Percentiles rank a stretch among this genome's conserved stretches.
Evolutionary conservation across 2,888 invertebrate genomes (phyloP).

Genomic region (Macaria notata): DNA sequence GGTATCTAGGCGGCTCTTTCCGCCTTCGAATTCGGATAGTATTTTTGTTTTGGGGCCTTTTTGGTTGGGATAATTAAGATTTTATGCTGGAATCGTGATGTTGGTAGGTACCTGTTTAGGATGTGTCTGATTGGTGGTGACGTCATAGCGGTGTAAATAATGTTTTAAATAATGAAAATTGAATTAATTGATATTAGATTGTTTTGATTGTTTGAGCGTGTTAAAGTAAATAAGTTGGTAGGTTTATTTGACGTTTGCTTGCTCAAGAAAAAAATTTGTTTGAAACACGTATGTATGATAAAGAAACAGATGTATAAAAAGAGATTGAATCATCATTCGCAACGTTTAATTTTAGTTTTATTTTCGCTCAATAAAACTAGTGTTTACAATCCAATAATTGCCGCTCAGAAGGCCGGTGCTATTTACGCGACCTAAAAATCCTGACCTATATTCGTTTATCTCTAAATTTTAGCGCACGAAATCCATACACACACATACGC

Average conservation of each 20-base stretch:
- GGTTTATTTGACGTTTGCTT: too few relatives aligned
- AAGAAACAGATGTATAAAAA: too few relatives aligned
- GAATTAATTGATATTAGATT: neutral
- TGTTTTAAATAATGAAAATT: neutral
- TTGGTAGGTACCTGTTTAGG: constrained; percentile 8
- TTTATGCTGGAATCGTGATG: constrained; percentile 22
- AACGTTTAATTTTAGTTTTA: neutral
- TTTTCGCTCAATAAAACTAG: neutral
- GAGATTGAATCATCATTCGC: too few relatives aligned
- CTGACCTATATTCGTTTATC: constrained; percentile 33
- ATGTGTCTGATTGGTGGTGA: constrained; percentile 1
- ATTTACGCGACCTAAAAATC: constrained; percentile 33
- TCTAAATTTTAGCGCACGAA: constrained; percentile 37
- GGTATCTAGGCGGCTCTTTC: constrained; percentile 78
- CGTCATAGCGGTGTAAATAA: constrained; percentile 2
- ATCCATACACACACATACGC: constrained; percentile 43
- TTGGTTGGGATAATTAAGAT: constrained; percentile 32
- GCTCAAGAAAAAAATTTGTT: neutral
- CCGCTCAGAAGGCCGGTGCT: constrained; percentile 22
- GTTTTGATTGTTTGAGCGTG: constrained; percentile 1
- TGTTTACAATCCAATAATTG: constrained; percentile 12
- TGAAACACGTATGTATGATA: too few relatives aligned
- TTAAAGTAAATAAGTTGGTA: too few relatives aligned
- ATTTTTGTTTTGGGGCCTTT: constrained; percentile 56
- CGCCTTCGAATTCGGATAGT: constrained; percentile 77